Percentiles rank a stretch among this genome's conserved stretches.
Conservation (phyloP, 2,888 invertebrate species). For the Zygothrica quintamaculata region DNA sequence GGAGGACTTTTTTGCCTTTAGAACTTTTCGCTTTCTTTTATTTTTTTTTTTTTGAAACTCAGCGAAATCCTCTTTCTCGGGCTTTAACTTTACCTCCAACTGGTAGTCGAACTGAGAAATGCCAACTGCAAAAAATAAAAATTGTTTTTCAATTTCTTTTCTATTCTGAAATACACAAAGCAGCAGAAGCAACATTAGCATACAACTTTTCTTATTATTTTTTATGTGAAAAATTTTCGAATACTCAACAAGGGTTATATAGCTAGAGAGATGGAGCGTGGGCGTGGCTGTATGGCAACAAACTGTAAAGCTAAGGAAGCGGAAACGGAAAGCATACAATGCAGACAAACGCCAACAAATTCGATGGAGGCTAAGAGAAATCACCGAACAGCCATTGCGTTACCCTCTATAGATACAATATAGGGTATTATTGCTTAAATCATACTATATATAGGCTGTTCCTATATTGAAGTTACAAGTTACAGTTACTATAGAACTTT, state of each 20-base stretch:
- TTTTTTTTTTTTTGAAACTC: too few relatives aligned
- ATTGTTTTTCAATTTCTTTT: constrained; percentile 77
- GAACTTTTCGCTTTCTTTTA: background rate
- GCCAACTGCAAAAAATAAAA: constrained; percentile 71
- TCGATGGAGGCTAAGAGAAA: constrained; percentile 55
- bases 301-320: constrained; percentile 77
- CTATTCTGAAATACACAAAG: constrained; percentile 60
- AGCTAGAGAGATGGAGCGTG: constrained; percentile 12
- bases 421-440: too few relatives aligned
- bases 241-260: constrained; percentile 46
- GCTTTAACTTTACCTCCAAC: too few relatives aligned
- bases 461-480: too few relatives aligned
- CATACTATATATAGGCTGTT: too few relatives aligned
- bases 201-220: constrained; percentile 79
- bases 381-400: constrained; percentile 37
- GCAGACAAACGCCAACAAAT: constrained; percentile 74
- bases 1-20: background rate
- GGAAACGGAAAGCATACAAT: constrained; percentile 78
- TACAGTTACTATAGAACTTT: too few relatives aligned
- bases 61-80: background rate
- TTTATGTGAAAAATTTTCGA: constrained; percentile 75
- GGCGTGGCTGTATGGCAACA: constrained; percentile 45
- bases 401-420: constrained; percentile 12
- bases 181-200: constrained; percentile 64
- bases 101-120: constrained; percentile 37